A percentile compares a stretch with the other conserved stretches of the same genome.
phyloP scores from a whole-genome alignment of 2,888 invertebrate species.

The Eupithecia inturbata region DNA sequence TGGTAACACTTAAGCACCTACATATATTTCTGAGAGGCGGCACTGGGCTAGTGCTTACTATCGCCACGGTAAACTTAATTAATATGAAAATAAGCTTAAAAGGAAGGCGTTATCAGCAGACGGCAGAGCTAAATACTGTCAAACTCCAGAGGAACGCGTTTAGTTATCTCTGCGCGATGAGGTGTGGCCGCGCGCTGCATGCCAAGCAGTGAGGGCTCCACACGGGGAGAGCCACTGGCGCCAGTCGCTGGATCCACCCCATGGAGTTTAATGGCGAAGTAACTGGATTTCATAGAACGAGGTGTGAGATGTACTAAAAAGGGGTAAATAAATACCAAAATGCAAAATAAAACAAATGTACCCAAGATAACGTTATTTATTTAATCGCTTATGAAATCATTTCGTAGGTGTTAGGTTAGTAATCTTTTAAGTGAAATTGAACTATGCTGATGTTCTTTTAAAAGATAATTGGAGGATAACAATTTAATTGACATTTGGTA shows the following conservation, averaged over 20 bases:
- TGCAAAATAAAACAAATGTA: too few species aligned
- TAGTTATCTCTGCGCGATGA: constrained; percentile 38
- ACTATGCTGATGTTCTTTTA: neutral
- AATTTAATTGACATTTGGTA: too few species aligned
- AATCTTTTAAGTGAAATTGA: neutral
- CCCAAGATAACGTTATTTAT: neutral
- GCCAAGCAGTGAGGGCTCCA: constrained; percentile 12
- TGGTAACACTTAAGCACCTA: neutral
- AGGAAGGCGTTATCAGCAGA: constrained; percentile 26
- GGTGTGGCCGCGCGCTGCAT: constrained; percentile 29
- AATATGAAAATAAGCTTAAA: constrained; percentile 22
- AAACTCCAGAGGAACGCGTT: constrained; percentile 26
- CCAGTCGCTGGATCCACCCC: neutral
- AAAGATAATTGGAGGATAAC: neutral
- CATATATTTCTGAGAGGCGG: neutral
- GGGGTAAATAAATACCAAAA: too few species aligned
- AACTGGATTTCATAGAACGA: neutral
- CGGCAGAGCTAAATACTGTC: constrained; percentile 30
- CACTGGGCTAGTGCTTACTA: neutral
- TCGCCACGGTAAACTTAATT: constrained; percentile 13
- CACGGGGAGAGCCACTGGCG: constrained; percentile 20
- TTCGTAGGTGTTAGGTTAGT: neutral
- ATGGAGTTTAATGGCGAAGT: neutral
- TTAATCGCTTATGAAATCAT: too few species aligned
- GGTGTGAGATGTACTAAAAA: neutral